These are phyloP conservation scores for Sclerurus mexicanus DNA, from an alignment of 2,113 vertebrate genomes.

Conservation along the genomic window DNA sequence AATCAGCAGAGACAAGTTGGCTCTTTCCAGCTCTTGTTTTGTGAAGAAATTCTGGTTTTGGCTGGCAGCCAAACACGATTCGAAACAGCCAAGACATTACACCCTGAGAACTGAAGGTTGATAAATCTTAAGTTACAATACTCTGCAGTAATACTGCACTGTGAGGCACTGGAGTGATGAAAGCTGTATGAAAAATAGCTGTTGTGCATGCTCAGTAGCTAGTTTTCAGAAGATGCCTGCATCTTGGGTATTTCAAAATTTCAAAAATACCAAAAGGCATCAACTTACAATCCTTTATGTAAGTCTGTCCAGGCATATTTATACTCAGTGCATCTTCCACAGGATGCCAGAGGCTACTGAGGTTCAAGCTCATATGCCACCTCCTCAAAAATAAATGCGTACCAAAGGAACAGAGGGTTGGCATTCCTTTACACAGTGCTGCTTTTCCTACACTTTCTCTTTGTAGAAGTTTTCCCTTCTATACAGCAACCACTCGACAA, in stretches of 20 bases:
- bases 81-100: conserved; percentile 54
- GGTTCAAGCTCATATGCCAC: neutral
- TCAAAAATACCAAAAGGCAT: conserved; percentile 51
- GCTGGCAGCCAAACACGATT: conserved; percentile 57
- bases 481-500: neutral
- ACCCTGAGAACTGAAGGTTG: conserved; percentile 60
- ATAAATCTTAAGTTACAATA: conserved; percentile 63
- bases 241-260: conserved; percentile 44
- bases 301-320: neutral
- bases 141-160: conserved; percentile 60
- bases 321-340: neutral
- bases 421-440: neutral
- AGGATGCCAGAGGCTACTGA: neutral
- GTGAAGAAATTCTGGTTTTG: conserved; percentile 59
- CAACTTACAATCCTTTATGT: conserved; percentile 27
- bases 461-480: neutral
- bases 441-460: neutral
- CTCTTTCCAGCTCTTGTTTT: conserved; percentile 53
- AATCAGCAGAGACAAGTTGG: conserved; percentile 56
- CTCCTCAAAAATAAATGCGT: neutral
- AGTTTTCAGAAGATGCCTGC: neutral
- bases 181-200: conserved; percentile 65
- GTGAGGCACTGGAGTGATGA: conserved; percentile 55
- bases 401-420: neutral
- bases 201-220: conserved; percentile 46